Evolutionary conservation across 2,888 invertebrate species (phyloP), one percentile per base, ranked within the genome.

Genomic region (Tipula helvola): DNA sequence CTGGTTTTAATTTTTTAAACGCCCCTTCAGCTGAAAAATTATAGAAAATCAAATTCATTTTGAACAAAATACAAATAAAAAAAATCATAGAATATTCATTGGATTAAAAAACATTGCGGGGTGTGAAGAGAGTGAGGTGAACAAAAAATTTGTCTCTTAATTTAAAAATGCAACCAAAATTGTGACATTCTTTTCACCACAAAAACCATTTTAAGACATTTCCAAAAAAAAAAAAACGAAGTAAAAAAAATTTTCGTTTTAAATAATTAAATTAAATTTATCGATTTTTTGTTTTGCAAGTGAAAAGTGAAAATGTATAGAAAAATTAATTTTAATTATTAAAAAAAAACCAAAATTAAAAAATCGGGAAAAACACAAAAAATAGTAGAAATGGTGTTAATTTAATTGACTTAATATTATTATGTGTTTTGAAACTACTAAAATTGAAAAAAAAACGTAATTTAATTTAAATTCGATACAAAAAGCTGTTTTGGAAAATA

Each of bases 1-100:
- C 98, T 52, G 97, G 97, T 93, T 98, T 98, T 91, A 98, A 94
- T 93, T 99, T 99, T 93, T 99, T 99, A 93, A 99, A 99, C 88
- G 98, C 98, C 88, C 98, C 98, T 93, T 98, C 98, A 92, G 95
- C 94, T 92, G 93, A 92, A 89, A 86, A 86, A 39, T 52, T 47
- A 86, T 44, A 86, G 44, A 86, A 86, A 86, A 86, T 84, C 84
- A 86, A 86, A 47, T 86, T 86, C 28, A 13, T 36, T 44, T 42
- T 16, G 42, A 85, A 85, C 12, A 71, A n/a, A 5, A 36, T 12
- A 28, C 3, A 83, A 36, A 83, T 28, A 83, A 83, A 83, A 83
- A 36, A 83, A 83, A 36, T 36, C 28, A 12, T 3, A 36, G 2
- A 83, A 83, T 36, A 13, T 36, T 12, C 18, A 71, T 12, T 10